Conservation (phyloP, 2,113 vertebrate genomes). For the Rhipidura dahli region DNA sequence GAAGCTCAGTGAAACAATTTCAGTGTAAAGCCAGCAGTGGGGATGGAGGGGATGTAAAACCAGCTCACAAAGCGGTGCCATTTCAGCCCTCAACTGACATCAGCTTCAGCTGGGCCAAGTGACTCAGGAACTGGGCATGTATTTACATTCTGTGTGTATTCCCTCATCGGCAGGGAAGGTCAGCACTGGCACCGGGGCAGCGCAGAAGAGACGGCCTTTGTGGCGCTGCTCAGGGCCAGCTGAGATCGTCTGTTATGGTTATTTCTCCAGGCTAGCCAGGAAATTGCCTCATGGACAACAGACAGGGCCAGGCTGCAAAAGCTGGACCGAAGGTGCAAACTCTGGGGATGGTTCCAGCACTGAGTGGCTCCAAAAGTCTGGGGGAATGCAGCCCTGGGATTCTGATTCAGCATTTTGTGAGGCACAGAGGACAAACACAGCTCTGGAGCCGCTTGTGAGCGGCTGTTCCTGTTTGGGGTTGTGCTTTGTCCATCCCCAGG, state of each 20-base stretch:
- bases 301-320: slow-evolving; percentile 5
- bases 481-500: neutral
- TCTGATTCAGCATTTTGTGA: slow-evolving; percentile 32
- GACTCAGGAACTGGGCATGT: slow-evolving; percentile 48
- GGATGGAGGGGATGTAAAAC: neutral
- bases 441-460: neutral
- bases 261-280: slow-evolving; percentile 54
- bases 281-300: slow-evolving; percentile 54
- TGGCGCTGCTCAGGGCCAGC: neutral
- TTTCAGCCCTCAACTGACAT: slow-evolving; percentile 20
- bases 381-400: neutral
- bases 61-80: neutral
- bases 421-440: neutral
- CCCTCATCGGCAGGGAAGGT: slow-evolving; percentile 14
- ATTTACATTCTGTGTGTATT: slow-evolving; percentile 62
- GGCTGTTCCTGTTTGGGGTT: neutral
- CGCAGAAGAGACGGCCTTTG: slow-evolving; percentile 50
- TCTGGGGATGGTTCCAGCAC: neutral
- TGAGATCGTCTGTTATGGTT: slow-evolving; percentile 54
- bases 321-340: neutral
- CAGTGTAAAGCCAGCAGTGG: fast-evolving
- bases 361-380: slow-evolving; percentile 20
- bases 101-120: neutral
- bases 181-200: slow-evolving; percentile 7
- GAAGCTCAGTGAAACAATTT: neutral